These are phyloP conservation scores for Ahaetulla prasina DNA, from an alignment of 2,113 vertebrate genomes.

Conservation along the genomic window DNA sequence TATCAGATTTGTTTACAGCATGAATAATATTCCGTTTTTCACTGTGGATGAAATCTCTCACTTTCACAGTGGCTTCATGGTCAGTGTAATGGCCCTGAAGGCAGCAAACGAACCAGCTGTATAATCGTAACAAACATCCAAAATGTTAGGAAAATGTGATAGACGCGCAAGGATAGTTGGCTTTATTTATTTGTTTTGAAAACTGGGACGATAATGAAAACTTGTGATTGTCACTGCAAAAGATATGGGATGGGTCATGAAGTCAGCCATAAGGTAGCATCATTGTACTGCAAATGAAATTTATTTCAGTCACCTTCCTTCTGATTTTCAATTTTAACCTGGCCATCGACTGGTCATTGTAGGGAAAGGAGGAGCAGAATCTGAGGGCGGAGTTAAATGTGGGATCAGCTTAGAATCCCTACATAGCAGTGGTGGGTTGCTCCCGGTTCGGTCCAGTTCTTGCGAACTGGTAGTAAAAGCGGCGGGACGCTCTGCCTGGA, in stretches of 20 bases:
- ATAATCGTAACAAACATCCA: neutral
- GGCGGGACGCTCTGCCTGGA: too few relatives aligned
- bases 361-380: neutral
- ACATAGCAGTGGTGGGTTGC: too few relatives aligned
- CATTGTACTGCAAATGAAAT: neutral
- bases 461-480: too few relatives aligned
- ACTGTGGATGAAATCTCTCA: conserved; percentile 1
- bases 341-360: neutral
- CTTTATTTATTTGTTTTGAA: neutral
- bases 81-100: conserved; percentile 4
- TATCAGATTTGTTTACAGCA: conserved; percentile 40
- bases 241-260: neutral
- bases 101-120: neutral
- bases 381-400: neutral
- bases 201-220: neutral
- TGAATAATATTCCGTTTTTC: conserved; percentile 33
- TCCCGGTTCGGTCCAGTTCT: too few relatives aligned
- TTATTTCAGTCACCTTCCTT: neutral
- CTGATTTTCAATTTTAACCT: neutral
- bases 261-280: neutral
- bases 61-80: conserved; percentile 1
- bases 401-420: neutral
- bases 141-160: neutral
- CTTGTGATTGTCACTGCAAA: neutral
- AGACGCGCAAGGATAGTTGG: neutral